A percentile compares a stretch with the other conserved stretches of the same genome.
Conservation (phyloP, 1,140 invertebrate genomes). For the Listronotus bonariensis region DNA sequence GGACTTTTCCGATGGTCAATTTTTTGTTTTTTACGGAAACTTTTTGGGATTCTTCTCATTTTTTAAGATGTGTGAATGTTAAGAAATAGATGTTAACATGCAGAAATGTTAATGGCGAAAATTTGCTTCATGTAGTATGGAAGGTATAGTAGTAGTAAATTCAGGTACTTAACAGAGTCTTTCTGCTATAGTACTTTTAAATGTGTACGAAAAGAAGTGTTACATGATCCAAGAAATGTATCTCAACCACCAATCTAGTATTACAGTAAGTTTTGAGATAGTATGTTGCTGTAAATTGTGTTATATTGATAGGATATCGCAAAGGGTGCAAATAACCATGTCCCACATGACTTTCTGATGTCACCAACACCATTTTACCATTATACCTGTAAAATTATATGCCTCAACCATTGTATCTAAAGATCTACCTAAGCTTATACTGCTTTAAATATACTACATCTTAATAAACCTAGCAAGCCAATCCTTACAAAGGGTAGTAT, state of each 20-base stretch:
- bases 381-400: constrained; percentile 13
- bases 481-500: no score
- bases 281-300: not conserved
- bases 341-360: constrained; percentile 2
- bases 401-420: constrained; percentile 4
- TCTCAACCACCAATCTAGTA: constrained; percentile 9
- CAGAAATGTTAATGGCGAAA: no score
- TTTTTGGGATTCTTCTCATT: no score
- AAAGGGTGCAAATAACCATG: constrained; percentile 10
- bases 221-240: constrained; percentile 6
- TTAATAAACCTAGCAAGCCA: no score
- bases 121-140: no score
- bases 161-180: not conserved
- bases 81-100: no score
- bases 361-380: constrained; percentile 10
- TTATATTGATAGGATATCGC: not conserved
- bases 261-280: not conserved
- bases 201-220: not conserved
- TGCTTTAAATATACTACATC: no score
- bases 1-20: constrained; percentile 48
- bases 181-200: not conserved
- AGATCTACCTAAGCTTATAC: not conserved
- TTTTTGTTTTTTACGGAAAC: constrained; percentile 5
- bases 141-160: not conserved
- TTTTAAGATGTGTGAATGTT: no score